Conservation (phyloP, 2,113 vertebrate species). For the Anguilla rostrata region DNA sequence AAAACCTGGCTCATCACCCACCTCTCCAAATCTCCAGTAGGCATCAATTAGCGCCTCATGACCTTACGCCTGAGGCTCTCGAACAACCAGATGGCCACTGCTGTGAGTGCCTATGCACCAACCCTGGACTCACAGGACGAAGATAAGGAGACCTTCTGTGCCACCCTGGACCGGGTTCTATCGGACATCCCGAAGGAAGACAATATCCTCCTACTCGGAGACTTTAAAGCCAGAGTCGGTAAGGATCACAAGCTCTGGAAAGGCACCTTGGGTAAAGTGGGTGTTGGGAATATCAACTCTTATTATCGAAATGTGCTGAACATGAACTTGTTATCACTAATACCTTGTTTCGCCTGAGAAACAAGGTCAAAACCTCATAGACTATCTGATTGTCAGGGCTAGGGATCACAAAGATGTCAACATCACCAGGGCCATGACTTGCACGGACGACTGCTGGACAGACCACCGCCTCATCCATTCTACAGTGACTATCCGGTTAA, state of each 20-base stretch:
- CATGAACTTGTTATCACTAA: too few species aligned
- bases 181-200: slow-evolving; percentile 11
- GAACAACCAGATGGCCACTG: background rate
- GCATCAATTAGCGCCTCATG: background rate
- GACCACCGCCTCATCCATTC: too few species aligned
- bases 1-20: background rate
- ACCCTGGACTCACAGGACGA: slow-evolving; percentile 19
- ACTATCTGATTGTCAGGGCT: too few species aligned
- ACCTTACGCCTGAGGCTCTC: too few species aligned
- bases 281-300: too few species aligned
- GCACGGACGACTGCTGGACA: too few species aligned
- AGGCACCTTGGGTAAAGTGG: background rate
- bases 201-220: slow-evolving; percentile 8
- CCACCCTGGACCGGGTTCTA: background rate
- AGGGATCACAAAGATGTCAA: too few species aligned
- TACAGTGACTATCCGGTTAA: too few species aligned
- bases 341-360: too few species aligned
- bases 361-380: too few species aligned
- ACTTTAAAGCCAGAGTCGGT: slow-evolving; percentile 24
- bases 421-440: too few species aligned
- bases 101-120: slow-evolving; percentile 18
- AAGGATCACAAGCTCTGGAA: slow-evolving; percentile 8
- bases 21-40: background rate
- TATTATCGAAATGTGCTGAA: too few species aligned
- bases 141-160: slow-evolving; percentile 23